Percentiles rank a stretch among this genome's conserved stretches.
Conservation (phyloP, 2,797 vertebrate genomes). For the Podargus strigoides region DNA sequence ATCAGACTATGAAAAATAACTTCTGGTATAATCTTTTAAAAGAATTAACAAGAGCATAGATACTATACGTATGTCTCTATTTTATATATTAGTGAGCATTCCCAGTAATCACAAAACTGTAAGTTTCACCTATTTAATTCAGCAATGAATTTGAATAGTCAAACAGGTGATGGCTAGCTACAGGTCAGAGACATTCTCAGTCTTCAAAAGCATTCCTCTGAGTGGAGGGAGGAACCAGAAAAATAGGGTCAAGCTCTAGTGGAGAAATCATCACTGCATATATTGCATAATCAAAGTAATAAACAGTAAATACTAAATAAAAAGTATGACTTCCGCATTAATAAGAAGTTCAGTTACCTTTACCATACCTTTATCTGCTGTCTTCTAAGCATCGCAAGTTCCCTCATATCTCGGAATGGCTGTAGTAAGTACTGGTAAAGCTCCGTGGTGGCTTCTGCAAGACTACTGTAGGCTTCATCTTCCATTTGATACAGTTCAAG, state of each 20-base stretch:
- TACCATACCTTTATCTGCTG: constrained; percentile 95
- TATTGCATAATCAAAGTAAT: not conserved
- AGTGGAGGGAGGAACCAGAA: not conserved
- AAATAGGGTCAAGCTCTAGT: not conserved
- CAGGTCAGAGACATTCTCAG: not conserved
- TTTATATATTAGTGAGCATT: not conserved
- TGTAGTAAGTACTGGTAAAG: constrained; percentile 97
- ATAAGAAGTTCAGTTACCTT: not conserved
- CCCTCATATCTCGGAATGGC: constrained; percentile 97
- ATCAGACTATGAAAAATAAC: not conserved
- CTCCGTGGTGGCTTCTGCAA: constrained; percentile 92
- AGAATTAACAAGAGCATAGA: not conserved
- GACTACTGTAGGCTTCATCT: constrained; percentile 86
- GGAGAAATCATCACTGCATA: not conserved
- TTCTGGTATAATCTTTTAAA: not conserved
- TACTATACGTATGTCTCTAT: not conserved
- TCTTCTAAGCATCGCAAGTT: constrained; percentile 91
- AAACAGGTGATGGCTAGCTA: not conserved
- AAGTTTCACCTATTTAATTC: not conserved
- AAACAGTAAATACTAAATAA: not conserved
- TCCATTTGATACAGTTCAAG: constrained; percentile 92
- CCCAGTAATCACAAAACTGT: not conserved
- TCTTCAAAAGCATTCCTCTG: not conserved
- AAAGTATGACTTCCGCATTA: not conserved
- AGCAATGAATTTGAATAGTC: not conserved